Evolutionary conservation across 2,888 invertebrate species (phyloP).

Genomic region (Dastarcus helophoroides): DNA sequence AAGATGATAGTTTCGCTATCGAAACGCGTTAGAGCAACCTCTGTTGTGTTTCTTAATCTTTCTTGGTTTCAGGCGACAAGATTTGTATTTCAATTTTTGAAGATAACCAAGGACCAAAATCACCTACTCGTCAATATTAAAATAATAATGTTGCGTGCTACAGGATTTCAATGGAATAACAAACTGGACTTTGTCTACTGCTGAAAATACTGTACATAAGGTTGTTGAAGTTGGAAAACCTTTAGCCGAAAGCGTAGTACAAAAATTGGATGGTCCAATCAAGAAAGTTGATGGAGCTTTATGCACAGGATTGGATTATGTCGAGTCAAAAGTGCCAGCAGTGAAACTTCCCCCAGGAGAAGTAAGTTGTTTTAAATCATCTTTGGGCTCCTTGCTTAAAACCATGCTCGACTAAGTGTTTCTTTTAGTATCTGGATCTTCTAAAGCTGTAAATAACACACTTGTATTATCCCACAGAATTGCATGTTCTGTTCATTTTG

Average conservation of each 20-base stretch:
- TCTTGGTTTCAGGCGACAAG: too few species aligned
- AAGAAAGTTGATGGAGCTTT: slow-evolving; percentile 43
- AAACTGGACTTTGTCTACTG: slow-evolving; percentile 44
- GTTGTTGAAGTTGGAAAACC: slow-evolving; percentile 43
- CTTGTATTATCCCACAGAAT: neutral
- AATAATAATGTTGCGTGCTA: slow-evolving; percentile 7
- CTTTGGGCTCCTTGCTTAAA: too few species aligned
- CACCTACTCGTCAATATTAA: slow-evolving; percentile 1
- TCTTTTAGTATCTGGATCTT: neutral
- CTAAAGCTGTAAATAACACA: neutral
- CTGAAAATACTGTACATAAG: slow-evolving; percentile 42
- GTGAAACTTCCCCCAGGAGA: slow-evolving; percentile 44
- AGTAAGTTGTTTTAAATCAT: slow-evolving; percentile 31
- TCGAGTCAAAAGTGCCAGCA: slow-evolving; percentile 45
- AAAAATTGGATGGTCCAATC: slow-evolving; percentile 42
- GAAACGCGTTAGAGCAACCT: too few species aligned
- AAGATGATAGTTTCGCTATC: too few species aligned
- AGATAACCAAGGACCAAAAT: too few species aligned
- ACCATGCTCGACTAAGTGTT: too few species aligned
- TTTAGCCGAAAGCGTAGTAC: slow-evolving; percentile 39
- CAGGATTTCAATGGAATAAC: slow-evolving; percentile 42
- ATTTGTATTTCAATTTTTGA: too few species aligned
- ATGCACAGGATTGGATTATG: slow-evolving; percentile 43
- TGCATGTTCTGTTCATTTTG: slow-evolving; percentile 1
- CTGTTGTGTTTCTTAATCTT: too few species aligned